phyloP scores from a whole-genome alignment of 2,888 invertebrate species.

The Nowickia ferox region DNA sequence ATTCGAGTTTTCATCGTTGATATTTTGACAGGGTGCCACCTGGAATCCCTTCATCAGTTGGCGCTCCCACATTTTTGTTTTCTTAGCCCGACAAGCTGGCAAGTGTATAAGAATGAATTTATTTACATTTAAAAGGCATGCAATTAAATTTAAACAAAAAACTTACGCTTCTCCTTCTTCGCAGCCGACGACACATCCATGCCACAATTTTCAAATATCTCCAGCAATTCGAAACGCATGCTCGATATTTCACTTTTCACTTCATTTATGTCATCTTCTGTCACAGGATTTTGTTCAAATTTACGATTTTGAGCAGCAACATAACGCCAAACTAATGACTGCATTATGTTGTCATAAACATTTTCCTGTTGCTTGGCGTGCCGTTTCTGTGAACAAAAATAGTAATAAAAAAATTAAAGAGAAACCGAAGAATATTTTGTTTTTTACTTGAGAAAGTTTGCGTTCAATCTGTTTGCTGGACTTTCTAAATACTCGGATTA shows the following conservation, averaged over 20 bases:
- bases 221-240: slow-evolving; percentile 94
- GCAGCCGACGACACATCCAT: slow-evolving; percentile 91
- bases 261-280: slow-evolving; percentile 97
- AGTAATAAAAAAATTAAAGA: not conserved
- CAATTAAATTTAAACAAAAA: not conserved
- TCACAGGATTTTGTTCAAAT: slow-evolving; percentile 92
- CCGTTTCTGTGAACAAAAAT: slow-evolving; percentile 78
- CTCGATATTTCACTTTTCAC: slow-evolving; percentile 96
- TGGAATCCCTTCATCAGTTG: slow-evolving; percentile 94
- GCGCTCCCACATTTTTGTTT: slow-evolving; percentile 93
- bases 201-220: slow-evolving; percentile 94
- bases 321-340: slow-evolving; percentile 95
- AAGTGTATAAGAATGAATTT: not conserved
- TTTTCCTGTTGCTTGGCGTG: slow-evolving; percentile 88
- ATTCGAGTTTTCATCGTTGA: slow-evolving; percentile 85
- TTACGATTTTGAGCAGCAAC: slow-evolving; percentile 93
- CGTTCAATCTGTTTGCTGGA: slow-evolving; percentile 83
- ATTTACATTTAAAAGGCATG: too few species aligned
- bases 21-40: slow-evolving; percentile 87
- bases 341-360: slow-evolving; percentile 92
- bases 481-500: slow-evolving; percentile 87
- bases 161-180: slow-evolving; percentile 89
- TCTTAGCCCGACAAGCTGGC: slow-evolving; percentile 88
- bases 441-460: slow-evolving; percentile 80
- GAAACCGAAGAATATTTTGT: not conserved